These are phyloP conservation scores for Cichlasoma orientale DNA, from an alignment of 2,797 vertebrate species.

Conservation along the genomic window DNA sequence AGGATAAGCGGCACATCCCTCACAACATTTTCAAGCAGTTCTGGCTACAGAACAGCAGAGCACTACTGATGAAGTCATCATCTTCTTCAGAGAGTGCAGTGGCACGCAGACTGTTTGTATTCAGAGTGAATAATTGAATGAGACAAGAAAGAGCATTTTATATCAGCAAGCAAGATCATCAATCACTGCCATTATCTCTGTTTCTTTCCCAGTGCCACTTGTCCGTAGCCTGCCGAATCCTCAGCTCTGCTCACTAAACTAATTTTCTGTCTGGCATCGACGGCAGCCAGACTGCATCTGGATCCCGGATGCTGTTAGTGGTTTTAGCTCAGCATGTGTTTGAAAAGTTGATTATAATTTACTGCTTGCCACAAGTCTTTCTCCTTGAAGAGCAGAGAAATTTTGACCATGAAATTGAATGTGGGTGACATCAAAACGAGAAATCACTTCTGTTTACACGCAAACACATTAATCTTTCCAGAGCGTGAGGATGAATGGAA, in stretches of 20 bases:
- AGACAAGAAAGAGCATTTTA: constrained; percentile 67
- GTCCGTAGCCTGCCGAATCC: constrained; percentile 37
- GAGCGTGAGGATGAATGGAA: constrained; percentile 37
- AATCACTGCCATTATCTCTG: constrained; percentile 68
- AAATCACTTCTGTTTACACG: constrained; percentile 67
- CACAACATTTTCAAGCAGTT: constrained; percentile 41
- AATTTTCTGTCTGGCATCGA: constrained; percentile 60
- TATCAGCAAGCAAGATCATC: constrained; percentile 73
- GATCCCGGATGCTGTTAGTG: constrained; percentile 65
- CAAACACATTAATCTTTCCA: constrained; percentile 53
- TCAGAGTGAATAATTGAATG: constrained; percentile 68
- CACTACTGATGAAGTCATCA: constrained; percentile 72
- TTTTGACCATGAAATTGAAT: constrained; percentile 61
- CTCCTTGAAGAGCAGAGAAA: constrained; percentile 38
- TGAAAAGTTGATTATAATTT: constrained; percentile 72
- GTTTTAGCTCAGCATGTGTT: constrained; percentile 61
- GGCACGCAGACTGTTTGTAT: constrained; percentile 53
- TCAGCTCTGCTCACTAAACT: constrained; percentile 45
- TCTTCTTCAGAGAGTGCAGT: constrained; percentile 45
- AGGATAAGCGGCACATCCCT: constrained; percentile 56
- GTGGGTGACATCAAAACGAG: constrained; percentile 62
- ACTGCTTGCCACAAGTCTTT: constrained; percentile 48
- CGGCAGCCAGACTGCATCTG: constrained; percentile 61
- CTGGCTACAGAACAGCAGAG: constrained; percentile 23
- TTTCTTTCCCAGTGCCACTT: constrained; percentile 52